Percentiles rank a stretch among this genome's conserved stretches.
Evolutionary conservation across 2,797 vertebrate species (phyloP).

Genomic region (Oceanodroma leucorhoa): DNA sequence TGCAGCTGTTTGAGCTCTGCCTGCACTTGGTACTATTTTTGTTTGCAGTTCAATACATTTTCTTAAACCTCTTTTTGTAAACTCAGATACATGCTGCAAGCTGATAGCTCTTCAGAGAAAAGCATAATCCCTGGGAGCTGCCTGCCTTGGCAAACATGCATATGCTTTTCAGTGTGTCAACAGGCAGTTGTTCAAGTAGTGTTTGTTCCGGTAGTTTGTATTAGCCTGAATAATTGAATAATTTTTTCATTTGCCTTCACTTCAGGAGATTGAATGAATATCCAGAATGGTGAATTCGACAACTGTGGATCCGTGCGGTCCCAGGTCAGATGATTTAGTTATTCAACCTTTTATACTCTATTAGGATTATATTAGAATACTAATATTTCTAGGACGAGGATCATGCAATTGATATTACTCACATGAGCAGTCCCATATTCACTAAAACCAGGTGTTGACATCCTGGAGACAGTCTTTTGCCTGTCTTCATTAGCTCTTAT

Average conservation of each 20-base stretch:
- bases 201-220: background rate
- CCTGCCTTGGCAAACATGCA: background rate
- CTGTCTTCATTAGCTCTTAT: background rate
- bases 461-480: fast-evolving
- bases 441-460: background rate
- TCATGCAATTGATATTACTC: background rate
- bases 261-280: background rate
- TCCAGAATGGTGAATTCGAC: background rate
- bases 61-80: slow-evolving; percentile 44
- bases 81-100: background rate
- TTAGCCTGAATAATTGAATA: background rate
- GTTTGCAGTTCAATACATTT: slow-evolving; percentile 45
- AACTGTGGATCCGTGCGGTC: background rate
- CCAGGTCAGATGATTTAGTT: background rate
- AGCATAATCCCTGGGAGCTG: background rate
- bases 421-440: background rate
- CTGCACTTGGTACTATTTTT: slow-evolving; percentile 45
- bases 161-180: slow-evolving; percentile 4
- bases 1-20: slow-evolving; percentile 64
- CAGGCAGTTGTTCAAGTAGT: background rate
- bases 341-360: background rate
- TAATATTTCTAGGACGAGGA: background rate
- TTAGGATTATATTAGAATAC: background rate
- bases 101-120: slow-evolving; percentile 37
- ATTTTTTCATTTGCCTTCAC: background rate